Percentiles rank a stretch among this genome's conserved stretches.
phyloP scores from a whole-genome alignment of 1,140 invertebrate species.

The Panagrolaimus sp. region DNA sequence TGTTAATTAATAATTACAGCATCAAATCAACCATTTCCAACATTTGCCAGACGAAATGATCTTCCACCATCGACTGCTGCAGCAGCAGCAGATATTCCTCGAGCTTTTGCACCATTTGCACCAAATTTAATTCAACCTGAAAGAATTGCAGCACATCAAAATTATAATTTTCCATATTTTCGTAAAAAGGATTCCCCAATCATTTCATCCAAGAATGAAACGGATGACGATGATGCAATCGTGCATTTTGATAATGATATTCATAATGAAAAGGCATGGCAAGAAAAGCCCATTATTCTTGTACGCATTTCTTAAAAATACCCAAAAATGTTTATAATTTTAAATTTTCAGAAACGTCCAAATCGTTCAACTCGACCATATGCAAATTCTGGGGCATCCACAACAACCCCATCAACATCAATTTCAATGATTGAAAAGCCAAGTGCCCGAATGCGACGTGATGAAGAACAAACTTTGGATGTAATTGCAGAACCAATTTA shows the following conservation, averaged over 20 bases:
- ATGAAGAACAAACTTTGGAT: neutral
- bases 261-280: neutral
- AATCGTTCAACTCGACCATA: too few species aligned
- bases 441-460: neutral
- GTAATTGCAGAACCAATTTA: conserved; percentile 1
- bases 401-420: neutral
- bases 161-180: conserved; percentile 7
- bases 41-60: neutral
- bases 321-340: neutral
- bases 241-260: conserved; percentile 5
- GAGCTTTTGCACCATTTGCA: neutral
- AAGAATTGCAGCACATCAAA: conserved; percentile 4
- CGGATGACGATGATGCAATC: neutral
- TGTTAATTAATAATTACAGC: neutral
- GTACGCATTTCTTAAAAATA: neutral
- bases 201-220: neutral
- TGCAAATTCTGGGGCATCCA: neutral
- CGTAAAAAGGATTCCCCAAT: neutral
- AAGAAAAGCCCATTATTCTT: neutral
- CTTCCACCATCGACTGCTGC: neutral
- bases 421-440: neutral
- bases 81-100: neutral
- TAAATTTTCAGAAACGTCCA: neutral
- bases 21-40: neutral
- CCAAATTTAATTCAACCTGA: conserved; percentile 5